These are phyloP conservation scores for Clanis bilineata DNA, from an alignment of 2,888 invertebrate genomes.

Conservation along the genomic window DNA sequence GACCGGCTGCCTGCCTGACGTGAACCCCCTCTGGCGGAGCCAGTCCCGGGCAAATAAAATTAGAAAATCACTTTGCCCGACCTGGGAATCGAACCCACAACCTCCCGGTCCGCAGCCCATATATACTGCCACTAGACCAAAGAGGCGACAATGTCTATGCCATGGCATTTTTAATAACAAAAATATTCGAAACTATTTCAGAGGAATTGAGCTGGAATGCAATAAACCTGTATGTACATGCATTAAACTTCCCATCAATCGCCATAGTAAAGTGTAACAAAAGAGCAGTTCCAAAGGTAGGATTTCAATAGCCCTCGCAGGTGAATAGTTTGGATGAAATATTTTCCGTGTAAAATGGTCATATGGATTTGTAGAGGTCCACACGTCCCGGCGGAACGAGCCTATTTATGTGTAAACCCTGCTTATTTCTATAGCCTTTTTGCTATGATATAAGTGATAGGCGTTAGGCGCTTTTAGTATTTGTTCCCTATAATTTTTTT, in stretches of 20 bases:
- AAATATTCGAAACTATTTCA: too few relatives aligned
- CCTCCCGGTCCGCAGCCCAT: too few relatives aligned
- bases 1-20: too few relatives aligned
- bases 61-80: too few relatives aligned
- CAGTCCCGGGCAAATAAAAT: too few relatives aligned
- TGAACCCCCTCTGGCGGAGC: too few relatives aligned
- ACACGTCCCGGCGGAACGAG: background rate
- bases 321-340: background rate
- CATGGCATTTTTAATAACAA: too few relatives aligned
- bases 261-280: background rate
- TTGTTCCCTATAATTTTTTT: background rate
- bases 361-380: background rate
- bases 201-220: too few relatives aligned
- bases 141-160: too few relatives aligned
- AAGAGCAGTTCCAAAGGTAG: background rate
- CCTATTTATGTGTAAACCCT: background rate
- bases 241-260: background rate
- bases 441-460: background rate
- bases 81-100: too few relatives aligned
- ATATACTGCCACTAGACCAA: too few relatives aligned
- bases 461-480: background rate
- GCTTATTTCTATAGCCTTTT: background rate
- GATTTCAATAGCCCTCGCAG: background rate
- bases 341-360: background rate
- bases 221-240: background rate